phyloP scores from a whole-genome alignment of 1,140 invertebrate genomes.

The Drosophila serrata region DNA sequence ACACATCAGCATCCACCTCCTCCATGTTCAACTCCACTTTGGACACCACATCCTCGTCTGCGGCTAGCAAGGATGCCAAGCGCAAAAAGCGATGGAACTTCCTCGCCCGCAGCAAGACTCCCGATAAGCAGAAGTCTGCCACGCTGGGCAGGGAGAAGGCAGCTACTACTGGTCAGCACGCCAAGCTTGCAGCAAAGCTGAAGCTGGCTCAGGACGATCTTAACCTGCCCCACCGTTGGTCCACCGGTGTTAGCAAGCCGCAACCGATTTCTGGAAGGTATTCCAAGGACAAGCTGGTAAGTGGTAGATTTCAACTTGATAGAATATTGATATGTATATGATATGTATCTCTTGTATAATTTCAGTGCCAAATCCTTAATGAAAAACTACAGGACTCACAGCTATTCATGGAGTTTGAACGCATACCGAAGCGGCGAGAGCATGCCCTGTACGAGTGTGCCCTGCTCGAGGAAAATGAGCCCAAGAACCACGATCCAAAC shows the following conservation, averaged over 20 bases:
- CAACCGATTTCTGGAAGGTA: conserved; percentile 90
- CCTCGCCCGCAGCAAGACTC: conserved; percentile 87
- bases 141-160: conserved; percentile 88
- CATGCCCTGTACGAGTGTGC: conserved; percentile 85
- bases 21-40: conserved; percentile 71
- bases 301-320: not conserved
- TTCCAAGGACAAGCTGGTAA: conserved; percentile 91
- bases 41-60: conserved; percentile 64
- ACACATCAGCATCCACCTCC: conserved; percentile 69
- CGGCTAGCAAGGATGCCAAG: conserved; percentile 86
- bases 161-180: conserved; percentile 55
- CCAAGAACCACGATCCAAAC: conserved; percentile 87
- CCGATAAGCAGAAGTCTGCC: conserved; percentile 87
- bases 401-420: conserved; percentile 94
- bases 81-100: conserved; percentile 88
- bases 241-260: conserved; percentile 88
- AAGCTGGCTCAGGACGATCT: conserved; percentile 86
- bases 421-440: conserved; percentile 92
- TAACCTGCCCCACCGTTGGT: conserved; percentile 88
- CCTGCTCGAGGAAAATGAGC: conserved; percentile 79
- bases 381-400: conserved; percentile 92
- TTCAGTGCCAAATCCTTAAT: conserved; percentile 92
- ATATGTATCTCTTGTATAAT: not conserved
- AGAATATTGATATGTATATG: not conserved
- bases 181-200: conserved; percentile 85